Percentiles rank a stretch among this genome's conserved stretches.
Conservation (phyloP, 1,140 invertebrate species). For the Maniola jurtina region DNA sequence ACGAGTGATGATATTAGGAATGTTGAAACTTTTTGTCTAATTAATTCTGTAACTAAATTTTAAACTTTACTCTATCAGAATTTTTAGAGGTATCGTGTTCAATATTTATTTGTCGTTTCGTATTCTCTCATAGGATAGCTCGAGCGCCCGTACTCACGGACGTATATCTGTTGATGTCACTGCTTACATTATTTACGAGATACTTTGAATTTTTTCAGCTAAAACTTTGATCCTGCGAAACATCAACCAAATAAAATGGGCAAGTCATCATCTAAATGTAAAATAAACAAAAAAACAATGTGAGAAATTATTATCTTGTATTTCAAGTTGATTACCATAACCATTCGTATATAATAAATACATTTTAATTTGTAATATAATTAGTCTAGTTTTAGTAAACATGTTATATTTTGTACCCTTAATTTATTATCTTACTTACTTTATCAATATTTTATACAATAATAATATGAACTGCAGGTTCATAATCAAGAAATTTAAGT, state of each 20-base stretch:
- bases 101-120: neutral
- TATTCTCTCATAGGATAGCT: neutral
- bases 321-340: constrained; percentile 16
- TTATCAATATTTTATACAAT: too few species aligned
- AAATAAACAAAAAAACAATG: neutral
- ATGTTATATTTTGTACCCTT: neutral
- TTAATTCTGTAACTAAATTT: too few species aligned
- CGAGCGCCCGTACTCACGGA: neutral
- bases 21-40: too few species aligned
- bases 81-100: neutral
- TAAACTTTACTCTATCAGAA: too few species aligned
- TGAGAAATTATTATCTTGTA: neutral
- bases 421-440: too few species aligned
- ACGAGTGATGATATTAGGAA: too few species aligned
- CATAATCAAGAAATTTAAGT: too few species aligned
- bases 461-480: too few species aligned
- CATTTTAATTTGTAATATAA: constrained; percentile 50
- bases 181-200: constrained; percentile 2
- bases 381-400: constrained; percentile 11
- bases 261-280: too few species aligned
- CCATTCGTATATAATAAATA: constrained; percentile 13
- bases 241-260: neutral
- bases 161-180: neutral
- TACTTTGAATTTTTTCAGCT: neutral
- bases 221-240: neutral